Evolutionary conservation across 2,113 vertebrate species (phyloP).

Genomic region (Gyps fulvus): DNA sequence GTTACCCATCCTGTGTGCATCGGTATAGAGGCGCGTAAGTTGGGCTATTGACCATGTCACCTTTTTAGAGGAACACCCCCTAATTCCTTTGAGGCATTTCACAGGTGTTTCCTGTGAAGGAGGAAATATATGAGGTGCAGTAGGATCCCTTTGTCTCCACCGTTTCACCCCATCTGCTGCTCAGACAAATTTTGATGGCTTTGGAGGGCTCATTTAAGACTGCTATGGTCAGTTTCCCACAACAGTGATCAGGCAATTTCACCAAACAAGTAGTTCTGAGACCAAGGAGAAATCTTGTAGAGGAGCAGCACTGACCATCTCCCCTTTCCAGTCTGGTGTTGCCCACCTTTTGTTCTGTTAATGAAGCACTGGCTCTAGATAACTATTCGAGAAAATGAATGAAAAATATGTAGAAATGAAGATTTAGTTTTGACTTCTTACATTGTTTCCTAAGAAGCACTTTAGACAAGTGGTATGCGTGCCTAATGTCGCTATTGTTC

Average conservation of each 20-base stretch:
- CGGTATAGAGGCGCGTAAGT: fast-evolving
- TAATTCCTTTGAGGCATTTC: neutral
- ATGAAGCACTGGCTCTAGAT: neutral
- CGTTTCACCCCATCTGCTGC: neutral
- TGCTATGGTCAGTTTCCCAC: neutral
- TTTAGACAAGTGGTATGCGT: fast-evolving
- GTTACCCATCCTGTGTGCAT: neutral
- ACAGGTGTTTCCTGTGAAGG: neutral
- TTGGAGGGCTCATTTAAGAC: neutral
- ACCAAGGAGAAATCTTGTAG: neutral
- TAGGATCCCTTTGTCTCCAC: neutral
- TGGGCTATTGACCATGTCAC: fast-evolving
- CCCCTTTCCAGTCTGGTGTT: neutral
- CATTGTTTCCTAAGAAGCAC: neutral
- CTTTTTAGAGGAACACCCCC: neutral
- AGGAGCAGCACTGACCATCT: neutral
- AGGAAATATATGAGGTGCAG: neutral
- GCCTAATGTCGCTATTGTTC: neutral
- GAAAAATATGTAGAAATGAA: neutral
- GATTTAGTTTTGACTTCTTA: neutral
- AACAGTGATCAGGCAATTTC: neutral
- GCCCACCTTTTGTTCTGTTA: neutral
- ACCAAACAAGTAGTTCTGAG: neutral
- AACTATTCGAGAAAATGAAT: neutral
- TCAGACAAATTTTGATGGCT: neutral